Conservation (phyloP, 2,797 vertebrate species). For the Gymnoscopelus braueri region DNA sequence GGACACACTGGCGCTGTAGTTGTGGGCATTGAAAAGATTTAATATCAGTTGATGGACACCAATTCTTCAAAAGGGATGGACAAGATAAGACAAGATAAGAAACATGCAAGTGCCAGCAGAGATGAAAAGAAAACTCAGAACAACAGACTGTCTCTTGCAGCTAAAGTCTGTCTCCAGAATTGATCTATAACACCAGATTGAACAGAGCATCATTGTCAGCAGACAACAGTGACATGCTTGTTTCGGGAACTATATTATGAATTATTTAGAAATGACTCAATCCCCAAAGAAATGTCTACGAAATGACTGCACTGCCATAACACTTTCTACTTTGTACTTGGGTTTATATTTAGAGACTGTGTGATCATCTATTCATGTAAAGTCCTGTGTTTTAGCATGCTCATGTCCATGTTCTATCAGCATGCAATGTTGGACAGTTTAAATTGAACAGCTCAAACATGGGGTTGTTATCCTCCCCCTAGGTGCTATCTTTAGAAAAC, state of each 20-base stretch:
- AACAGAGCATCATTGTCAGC: background rate
- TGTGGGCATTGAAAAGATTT: background rate
- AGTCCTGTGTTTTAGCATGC: too few relatives aligned
- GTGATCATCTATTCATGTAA: too few relatives aligned
- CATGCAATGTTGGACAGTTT: too few relatives aligned
- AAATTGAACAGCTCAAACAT: too few relatives aligned
- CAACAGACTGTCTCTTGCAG: background rate
- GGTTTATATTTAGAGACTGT: too few relatives aligned
- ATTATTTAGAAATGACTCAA: too few relatives aligned
- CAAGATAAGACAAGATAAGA: conserved; percentile 1
- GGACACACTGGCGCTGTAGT: background rate
- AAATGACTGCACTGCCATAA: too few relatives aligned
- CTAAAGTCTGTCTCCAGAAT: background rate
- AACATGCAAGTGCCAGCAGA: conserved; percentile 1
- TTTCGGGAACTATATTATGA: background rate
- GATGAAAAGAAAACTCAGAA: conserved; percentile 1
- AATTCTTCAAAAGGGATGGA: background rate
- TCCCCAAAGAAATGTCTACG: too few relatives aligned
- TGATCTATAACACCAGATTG: background rate
- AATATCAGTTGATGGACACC: background rate
- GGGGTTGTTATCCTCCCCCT: too few relatives aligned
- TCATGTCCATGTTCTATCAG: too few relatives aligned
- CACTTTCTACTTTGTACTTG: too few relatives aligned
- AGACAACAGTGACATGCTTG: conserved; percentile 1
- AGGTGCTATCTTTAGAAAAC: too few relatives aligned